Evolutionary conservation across 2,888 invertebrate species (phyloP).

Genomic region (Amaurobius ferox): DNA sequence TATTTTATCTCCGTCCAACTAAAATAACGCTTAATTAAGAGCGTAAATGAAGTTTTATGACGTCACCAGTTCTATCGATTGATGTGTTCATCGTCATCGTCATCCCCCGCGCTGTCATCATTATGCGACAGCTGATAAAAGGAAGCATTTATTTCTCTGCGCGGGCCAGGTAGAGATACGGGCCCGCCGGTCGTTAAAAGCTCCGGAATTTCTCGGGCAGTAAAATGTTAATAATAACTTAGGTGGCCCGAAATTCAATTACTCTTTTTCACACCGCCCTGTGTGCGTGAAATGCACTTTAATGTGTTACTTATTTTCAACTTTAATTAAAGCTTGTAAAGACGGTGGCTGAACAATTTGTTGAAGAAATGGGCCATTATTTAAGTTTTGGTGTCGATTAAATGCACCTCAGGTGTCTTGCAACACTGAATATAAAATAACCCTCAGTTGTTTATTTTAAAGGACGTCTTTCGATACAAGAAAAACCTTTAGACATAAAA

Average conservation of each 20-base stretch:
- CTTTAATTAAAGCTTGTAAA: slow-evolving; percentile 14
- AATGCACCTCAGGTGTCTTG: neutral
- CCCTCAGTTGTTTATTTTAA: too few relatives aligned
- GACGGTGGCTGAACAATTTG: neutral
- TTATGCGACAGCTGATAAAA: slow-evolving; percentile 4
- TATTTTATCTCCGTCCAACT: slow-evolving; percentile 63
- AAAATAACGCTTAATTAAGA: slow-evolving; percentile 70
- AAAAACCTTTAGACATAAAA: too few relatives aligned
- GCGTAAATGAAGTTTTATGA: slow-evolving; percentile 70
- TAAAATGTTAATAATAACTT: slow-evolving; percentile 18
- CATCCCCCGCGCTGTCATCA: neutral
- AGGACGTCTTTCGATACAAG: too few relatives aligned
- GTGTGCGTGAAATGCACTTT: neutral
- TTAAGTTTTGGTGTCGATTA: neutral
- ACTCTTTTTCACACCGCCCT: neutral
- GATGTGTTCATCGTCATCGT: slow-evolving; percentile 6
- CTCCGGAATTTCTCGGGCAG: neutral
- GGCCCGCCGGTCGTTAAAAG: neutral
- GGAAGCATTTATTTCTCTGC: neutral
- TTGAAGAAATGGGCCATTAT: slow-evolving; percentile 1
- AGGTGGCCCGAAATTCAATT: slow-evolving; percentile 12
- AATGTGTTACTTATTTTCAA: slow-evolving; percentile 18
- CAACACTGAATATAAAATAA: neutral
- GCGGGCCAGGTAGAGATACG: slow-evolving; percentile 11
- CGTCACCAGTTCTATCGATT: slow-evolving; percentile 41